These are phyloP conservation scores for Glossophaga mutica DNA, from an alignment of 2,797 vertebrate genomes.

Conservation along the genomic window DNA sequence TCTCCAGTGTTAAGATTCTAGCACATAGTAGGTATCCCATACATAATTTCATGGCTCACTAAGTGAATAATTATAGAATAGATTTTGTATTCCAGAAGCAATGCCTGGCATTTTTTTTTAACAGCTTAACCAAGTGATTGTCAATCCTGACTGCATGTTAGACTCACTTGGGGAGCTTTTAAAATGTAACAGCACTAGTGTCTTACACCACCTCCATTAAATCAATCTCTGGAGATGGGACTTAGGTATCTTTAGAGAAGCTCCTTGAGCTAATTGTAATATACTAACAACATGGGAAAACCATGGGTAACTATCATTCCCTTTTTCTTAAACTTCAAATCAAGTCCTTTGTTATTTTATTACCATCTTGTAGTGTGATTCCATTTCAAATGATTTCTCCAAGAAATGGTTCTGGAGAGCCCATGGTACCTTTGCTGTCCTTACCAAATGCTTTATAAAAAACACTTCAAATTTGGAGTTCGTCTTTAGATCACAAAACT, in stretches of 20 bases:
- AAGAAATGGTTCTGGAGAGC: not conserved
- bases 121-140: not conserved
- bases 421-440: not conserved
- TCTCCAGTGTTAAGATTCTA: not conserved
- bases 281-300: not conserved
- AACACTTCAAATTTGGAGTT: not conserved
- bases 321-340: not conserved
- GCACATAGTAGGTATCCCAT: not conserved
- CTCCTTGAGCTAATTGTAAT: not conserved
- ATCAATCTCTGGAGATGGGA: not conserved
- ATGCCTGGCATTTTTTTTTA: not conserved
- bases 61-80: not conserved
- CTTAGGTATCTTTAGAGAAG: not conserved
- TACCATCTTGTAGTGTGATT: not conserved
- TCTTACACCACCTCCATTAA: not conserved
- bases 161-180: not conserved
- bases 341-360: not conserved
- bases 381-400: not conserved
- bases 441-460: not conserved
- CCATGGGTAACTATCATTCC: not conserved
- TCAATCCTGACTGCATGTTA: not conserved
- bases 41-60: not conserved
- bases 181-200: not conserved
- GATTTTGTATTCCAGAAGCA: not conserved
- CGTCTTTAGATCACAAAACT: not conserved